Evolutionary conservation across 2,888 invertebrate genomes (phyloP).

Genomic region (Oconnorella tubifera): DNA sequence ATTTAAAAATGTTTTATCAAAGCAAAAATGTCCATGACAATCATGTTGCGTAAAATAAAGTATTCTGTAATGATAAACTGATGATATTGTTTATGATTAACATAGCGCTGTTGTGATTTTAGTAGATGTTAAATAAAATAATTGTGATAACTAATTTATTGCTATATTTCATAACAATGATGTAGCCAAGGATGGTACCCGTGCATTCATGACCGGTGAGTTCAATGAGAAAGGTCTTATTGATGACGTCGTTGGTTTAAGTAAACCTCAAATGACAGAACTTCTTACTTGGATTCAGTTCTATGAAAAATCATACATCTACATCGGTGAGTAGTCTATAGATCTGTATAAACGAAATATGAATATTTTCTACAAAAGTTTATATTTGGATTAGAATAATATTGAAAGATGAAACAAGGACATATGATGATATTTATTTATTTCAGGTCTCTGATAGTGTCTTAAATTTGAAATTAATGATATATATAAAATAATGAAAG

Average conservation of each 20-base stretch:
- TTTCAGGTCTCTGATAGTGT: no score
- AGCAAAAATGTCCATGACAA: no score
- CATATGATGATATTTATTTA: no score
- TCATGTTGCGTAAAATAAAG: no score
- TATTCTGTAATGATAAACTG: no score
- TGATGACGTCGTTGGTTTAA: slow-evolving; percentile 74
- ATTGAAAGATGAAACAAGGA: no score
- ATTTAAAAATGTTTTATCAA: no score
- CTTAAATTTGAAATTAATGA: no score
- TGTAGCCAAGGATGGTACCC: slow-evolving; percentile 85
- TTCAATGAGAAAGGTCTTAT: slow-evolving; percentile 70
- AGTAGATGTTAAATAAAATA: background rate
- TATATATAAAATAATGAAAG: no score
- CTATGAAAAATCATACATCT: slow-evolving; percentile 75
- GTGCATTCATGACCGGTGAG: slow-evolving; percentile 85
- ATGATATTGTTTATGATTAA: background rate
- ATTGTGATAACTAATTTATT: background rate
- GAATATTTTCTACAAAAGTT: no score
- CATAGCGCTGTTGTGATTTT: background rate
- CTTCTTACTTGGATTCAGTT: slow-evolving; percentile 79
- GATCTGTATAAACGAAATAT: no score
- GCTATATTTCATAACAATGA: slow-evolving; percentile 42
- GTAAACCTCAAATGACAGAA: slow-evolving; percentile 67
- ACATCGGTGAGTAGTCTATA: slow-evolving; percentile 75
- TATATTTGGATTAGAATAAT: no score